Percentiles rank a stretch among this genome's conserved stretches.
These are phyloP conservation scores for Orchesella flavescens DNA, from an alignment of 2,888 invertebrate species.

Conservation along the genomic window DNA sequence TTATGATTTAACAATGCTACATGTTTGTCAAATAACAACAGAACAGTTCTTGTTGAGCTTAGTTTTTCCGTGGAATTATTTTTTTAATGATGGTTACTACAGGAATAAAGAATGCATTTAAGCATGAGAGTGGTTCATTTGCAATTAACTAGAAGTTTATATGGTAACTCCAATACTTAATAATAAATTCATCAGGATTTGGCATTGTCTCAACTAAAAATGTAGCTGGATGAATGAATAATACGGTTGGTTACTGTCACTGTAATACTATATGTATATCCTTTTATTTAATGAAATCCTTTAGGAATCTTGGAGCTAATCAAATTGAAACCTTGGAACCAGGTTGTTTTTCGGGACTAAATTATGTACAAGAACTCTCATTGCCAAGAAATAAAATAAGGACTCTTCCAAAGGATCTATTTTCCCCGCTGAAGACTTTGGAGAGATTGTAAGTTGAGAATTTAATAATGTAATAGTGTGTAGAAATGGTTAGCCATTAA, in stretches of 20 bases:
- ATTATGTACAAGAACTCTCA: slow-evolving; percentile 83
- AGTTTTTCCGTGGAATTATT: too few relatives aligned
- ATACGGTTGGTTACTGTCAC: neutral
- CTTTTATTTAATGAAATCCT: slow-evolving; percentile 67
- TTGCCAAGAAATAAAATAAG: slow-evolving; percentile 83
- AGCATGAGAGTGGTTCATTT: too few relatives aligned
- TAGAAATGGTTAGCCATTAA: too few relatives aligned
- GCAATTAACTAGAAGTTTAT: too few relatives aligned
- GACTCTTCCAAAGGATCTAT: slow-evolving; percentile 82
- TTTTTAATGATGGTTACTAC: too few relatives aligned
- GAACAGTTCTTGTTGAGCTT: too few relatives aligned
- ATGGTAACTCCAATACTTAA: too few relatives aligned
- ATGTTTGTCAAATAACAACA: too few relatives aligned
- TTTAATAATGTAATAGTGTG: neutral
- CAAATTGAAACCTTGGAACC: slow-evolving; percentile 82
- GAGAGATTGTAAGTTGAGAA: slow-evolving; percentile 80
- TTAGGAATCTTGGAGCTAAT: slow-evolving; percentile 83
- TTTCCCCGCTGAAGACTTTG: slow-evolving; percentile 81
- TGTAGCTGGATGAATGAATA: neutral
- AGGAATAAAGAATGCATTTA: too few relatives aligned
- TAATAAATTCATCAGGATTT: neutral
- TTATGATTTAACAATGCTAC: too few relatives aligned
- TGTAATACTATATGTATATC: neutral
- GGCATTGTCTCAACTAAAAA: slow-evolving; percentile 21
- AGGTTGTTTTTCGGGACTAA: slow-evolving; percentile 83